Percentiles rank a stretch among this genome's conserved stretches.
phyloP scores from a whole-genome alignment of 2,797 vertebrate genomes.

The Sebastes minor region DNA sequence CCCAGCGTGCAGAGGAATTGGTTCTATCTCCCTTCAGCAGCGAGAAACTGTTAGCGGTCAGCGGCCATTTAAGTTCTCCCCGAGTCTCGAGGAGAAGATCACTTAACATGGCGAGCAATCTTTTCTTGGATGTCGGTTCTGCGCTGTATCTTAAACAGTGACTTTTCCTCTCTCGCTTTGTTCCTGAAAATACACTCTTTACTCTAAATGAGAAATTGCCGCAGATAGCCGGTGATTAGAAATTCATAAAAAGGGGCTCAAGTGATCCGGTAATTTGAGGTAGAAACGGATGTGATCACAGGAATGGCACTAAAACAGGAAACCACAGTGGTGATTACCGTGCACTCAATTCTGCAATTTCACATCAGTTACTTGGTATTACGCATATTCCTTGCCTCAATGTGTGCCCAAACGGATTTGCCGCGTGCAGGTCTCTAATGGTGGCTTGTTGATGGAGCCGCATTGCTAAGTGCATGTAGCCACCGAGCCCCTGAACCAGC shows the following conservation, averaged over 20 bases:
- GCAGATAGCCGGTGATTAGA: not conserved
- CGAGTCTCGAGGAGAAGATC: conserved; percentile 23
- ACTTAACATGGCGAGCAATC: not conserved
- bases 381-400: conserved; percentile 26
- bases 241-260: conserved; percentile 20
- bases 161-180: conserved; percentile 1
- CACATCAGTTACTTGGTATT: conserved; percentile 38
- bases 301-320: conserved; percentile 25
- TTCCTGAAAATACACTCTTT: conserved; percentile 17
- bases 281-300: conserved; percentile 12
- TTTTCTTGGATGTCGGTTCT: conserved; percentile 8
- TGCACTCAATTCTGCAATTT: conserved; percentile 30
- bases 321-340: conserved; percentile 32
- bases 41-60: conserved; percentile 20
- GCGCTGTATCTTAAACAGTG: conserved; percentile 5
- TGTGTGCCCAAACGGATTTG: conserved; percentile 40
- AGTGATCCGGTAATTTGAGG: conserved; percentile 15
- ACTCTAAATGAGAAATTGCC: conserved; percentile 20
- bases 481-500: conserved; percentile 44
- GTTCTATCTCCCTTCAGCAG: conserved; percentile 39
- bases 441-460: conserved; percentile 65
- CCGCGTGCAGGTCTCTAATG: conserved; percentile 66
- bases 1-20: conserved; percentile 32
- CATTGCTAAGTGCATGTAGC: conserved; percentile 70
- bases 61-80: conserved; percentile 34